Base-by-base conservation (phyloP, 2,888 invertebrate species). In the Drosophila picticornis region DNA sequence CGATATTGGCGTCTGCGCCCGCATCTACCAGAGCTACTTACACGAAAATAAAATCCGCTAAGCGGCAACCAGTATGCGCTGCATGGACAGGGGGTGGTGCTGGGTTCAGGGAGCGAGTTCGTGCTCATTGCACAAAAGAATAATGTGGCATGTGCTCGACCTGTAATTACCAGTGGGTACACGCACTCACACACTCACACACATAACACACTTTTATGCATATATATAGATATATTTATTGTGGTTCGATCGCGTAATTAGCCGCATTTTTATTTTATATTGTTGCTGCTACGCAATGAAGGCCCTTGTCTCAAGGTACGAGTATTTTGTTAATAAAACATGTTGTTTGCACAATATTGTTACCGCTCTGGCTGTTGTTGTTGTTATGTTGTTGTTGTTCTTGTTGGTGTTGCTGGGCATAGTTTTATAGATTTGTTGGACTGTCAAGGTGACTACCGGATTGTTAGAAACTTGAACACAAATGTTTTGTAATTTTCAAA, bases 41-140 rank as follows among this genome's bases (percentile, higher is more conserved):
- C 74, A 67, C 53, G 64, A 72, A 51, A 52, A 43, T n/a, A 25
- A 66, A 63, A 80, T 61, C 73, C 77, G 66, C 76, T 80, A 80
- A 72, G 62, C 76, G 79, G 51, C 59, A 51, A 53, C 64, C 51
- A 34, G 56, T 59, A 36, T 51, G 36, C 19, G 46, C 13, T 46
- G 9, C 63, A 31, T 34, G 53, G 27, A 50, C 34, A 27, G 34
- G 19, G 52, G 53, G 27, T 22, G 38, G 36, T 19, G 46, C 52
- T 27, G 58, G 38, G 62, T 64, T 59, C 52, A 63, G 68, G 73
- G 57, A 51, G 68, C 72, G 69, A 69, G 69, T 66, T 84, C 73
- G 83, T 81, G 85, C 85, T 85, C 84, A 83, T 89, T 87, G 90
- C 87, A 89, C 85, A 89, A 85, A 89, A 87, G 90, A 88, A 90